Evolutionary conservation across 2,797 vertebrate species (phyloP), one percentile per base, ranked within the genome.

Genomic region (Sebastiscus tertius): DNA sequence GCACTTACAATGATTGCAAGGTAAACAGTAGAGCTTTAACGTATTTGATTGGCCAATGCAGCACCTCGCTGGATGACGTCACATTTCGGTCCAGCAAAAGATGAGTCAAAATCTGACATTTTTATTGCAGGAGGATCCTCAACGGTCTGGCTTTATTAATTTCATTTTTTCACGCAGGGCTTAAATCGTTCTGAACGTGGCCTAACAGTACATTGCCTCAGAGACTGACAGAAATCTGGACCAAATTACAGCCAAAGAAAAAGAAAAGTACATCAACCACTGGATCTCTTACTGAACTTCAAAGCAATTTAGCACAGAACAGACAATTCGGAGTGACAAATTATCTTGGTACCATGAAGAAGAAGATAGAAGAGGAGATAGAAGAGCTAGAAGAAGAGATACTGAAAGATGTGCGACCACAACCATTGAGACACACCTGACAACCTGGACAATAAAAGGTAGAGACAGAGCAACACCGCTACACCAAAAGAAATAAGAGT

Each of bases 351-450:
- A 33, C 24, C 22, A 61, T 6, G 18, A 46, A 72, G 39, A 42
- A 42, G 39, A 42, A 42, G 6, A 42, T 42, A 42, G 34, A 36
- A 36, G 33, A 34, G 33, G 33, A 34, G 33, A 34, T 34, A 34
- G 36, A 39, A 39, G 34, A 36, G 34, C 16, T 29, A 54, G 36
- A 73, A 69, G 36, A 6, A 63, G 16, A 56, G 9, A n/a, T 4
- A 55, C 18, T 27, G 39, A 76, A 69, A 70, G 56, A 76, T 55
- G 55, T 58, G 27, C 26, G 72, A 80, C 36, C 31, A 39, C 49
- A 8, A 69, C 33, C 31, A 31, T 3, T 26, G 33, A 62, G 72
- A 63, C 8, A 72, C 66, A 80, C 36, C 75, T 79, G 76, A 20
- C 42, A 73, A 39, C 42, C 14, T 3, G 16, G 63, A 68, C 7